Evolutionary conservation across 2,797 vertebrate genomes (phyloP).

Genomic region (Triplophysa yarkandensis): DNA sequence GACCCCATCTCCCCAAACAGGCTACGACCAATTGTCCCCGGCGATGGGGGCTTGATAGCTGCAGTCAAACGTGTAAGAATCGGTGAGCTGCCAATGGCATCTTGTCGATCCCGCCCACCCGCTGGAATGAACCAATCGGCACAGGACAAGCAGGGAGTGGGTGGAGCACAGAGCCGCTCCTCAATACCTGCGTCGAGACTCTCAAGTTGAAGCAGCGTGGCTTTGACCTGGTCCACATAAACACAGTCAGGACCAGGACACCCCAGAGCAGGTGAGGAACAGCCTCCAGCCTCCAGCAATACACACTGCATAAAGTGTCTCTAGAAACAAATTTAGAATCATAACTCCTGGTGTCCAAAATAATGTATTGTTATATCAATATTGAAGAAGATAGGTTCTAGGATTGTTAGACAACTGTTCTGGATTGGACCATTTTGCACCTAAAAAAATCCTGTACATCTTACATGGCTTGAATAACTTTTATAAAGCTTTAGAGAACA

Average conservation of each 20-base stretch:
- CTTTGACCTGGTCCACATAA: constrained; percentile 94
- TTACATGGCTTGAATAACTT: no score
- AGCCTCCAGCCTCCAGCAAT: constrained; percentile 90
- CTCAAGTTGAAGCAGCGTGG: constrained; percentile 88
- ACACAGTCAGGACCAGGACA: constrained; percentile 90
- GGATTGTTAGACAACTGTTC: no score
- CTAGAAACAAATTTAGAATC: constrained; percentile 66
- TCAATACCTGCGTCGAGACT: constrained; percentile 79
- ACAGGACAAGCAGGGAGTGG: constrained; percentile 82
- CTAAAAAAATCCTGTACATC: no score
- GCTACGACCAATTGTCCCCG: constrained; percentile 71
- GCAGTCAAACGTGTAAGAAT: constrained; percentile 50
- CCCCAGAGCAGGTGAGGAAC: constrained; percentile 81
- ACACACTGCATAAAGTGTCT: constrained; percentile 90
- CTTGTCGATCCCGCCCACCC: constrained; percentile 75
- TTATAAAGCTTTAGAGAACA: no score
- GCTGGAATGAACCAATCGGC: constrained; percentile 89
- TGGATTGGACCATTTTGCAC: no score
- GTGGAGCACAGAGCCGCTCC: constrained; percentile 77
- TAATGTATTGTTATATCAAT: no score
- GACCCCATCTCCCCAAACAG: constrained; percentile 75
- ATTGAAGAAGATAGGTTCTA: no score
- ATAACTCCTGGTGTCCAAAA: neutral
- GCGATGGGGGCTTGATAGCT: constrained; percentile 65
- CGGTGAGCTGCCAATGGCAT: constrained; percentile 74